Evolutionary conservation across 2,888 invertebrate species (phyloP), one percentile per base, ranked within the genome.

Genomic region (Hirtodrosophila cameraria): DNA sequence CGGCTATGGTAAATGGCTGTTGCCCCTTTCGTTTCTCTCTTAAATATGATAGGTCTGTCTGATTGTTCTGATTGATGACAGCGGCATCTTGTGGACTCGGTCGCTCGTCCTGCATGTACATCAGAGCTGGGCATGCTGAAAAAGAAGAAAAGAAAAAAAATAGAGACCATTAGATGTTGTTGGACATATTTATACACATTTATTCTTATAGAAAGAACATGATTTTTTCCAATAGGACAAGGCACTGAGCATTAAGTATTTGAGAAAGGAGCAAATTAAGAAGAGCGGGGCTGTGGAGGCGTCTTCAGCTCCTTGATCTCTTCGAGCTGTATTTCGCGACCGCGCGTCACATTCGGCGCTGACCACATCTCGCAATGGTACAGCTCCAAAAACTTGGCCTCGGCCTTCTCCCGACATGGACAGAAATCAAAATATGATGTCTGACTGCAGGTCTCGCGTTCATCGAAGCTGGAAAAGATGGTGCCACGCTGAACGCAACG

Each of bases 361-460:
- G 64, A 50, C 77, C 80, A 87, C 88, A 89, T 89, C 45, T 90
- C 88, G 1, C 12, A 31, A 35, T 74, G 66, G 45, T 72, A 86
- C 0, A 86, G 33, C 42, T 89, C 87, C 0, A 87, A 59, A 38
- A 75, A 83, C 25, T 82, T 89, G n/a, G 87, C 76, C 36, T 90
- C 90, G 1, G 89, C 90, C 33, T 78, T 85, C 31, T 89, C 89
- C 8, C 88, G 87, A 48, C 90, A 89, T 2, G 90, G 88, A 45
- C 90, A 90, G 6, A 89, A 73, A 49, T 89, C 89, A 33, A 88
- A 89, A 30, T 79, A 72, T 0, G 88, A 83, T 2, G 46, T 33
- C 39, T 75, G 70, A 16, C 82, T 84, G 52, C 83, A 84, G 8
- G 25, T 59, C 18, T 70, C 62, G 0, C 67, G 48, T 5, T 73